These are phyloP conservation scores for Dallia pectoralis DNA, from an alignment of 2,797 vertebrate species.

Conservation along the genomic window DNA sequence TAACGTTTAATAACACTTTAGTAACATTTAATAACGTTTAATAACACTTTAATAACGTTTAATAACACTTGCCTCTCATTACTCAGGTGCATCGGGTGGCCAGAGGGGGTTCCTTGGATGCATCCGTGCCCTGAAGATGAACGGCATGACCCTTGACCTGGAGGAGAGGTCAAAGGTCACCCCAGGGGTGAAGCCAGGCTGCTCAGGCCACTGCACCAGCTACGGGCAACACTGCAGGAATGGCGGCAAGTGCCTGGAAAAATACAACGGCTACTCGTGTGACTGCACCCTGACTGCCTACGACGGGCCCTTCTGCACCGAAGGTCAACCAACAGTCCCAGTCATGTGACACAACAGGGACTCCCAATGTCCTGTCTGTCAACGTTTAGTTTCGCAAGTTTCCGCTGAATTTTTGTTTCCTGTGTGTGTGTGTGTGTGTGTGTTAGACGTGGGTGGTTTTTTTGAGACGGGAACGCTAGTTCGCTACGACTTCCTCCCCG, in stretches of 20 bases:
- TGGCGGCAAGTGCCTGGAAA: slow-evolving; percentile 89
- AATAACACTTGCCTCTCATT: not conserved
- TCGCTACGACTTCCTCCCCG: slow-evolving; percentile 85
- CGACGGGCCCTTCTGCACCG: slow-evolving; percentile 89
- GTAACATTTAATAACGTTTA: too few relatives aligned
- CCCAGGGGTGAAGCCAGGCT: slow-evolving; percentile 87
- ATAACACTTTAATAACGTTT: too few relatives aligned
- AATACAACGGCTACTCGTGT: slow-evolving; percentile 91
- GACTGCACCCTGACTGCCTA: slow-evolving; percentile 90
- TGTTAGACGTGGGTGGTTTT: slow-evolving; percentile 91
- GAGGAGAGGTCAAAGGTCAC: slow-evolving; percentile 85
- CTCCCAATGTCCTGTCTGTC: not conserved
- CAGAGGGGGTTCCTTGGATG: slow-evolving; percentile 94
- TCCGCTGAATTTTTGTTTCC: not conserved
- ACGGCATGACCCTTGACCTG: slow-evolving; percentile 87
- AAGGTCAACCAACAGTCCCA: slow-evolving; percentile 70
- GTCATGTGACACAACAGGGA: not conserved
- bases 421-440: not conserved
- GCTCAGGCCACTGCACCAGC: slow-evolving; percentile 91
- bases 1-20: too few relatives aligned
- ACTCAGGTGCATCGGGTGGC: slow-evolving; percentile 86
- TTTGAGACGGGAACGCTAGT: slow-evolving; percentile 95
- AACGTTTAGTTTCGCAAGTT: not conserved
- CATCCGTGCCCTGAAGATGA: slow-evolving; percentile 89
- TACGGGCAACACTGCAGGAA: slow-evolving; percentile 88